Evolutionary conservation across 1,140 invertebrate species (phyloP).

Genomic region (Drosophila sp.): DNA sequence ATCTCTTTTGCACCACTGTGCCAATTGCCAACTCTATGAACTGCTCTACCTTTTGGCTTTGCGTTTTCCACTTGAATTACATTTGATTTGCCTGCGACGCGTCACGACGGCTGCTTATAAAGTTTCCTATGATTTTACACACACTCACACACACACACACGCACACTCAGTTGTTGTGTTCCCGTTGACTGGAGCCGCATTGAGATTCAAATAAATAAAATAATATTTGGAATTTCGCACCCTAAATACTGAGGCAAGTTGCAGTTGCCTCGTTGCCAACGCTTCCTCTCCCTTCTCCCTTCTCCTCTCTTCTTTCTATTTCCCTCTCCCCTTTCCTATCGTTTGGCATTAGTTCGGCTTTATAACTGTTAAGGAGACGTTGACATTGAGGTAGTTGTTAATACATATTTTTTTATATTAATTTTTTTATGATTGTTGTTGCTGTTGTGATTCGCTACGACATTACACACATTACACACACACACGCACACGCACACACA

Average conservation of each 20-base stretch:
- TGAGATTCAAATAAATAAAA: conserved; percentile 84
- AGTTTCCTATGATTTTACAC: conserved; percentile 38
- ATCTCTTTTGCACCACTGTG: conserved; percentile 49
- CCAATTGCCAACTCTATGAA: conserved; percentile 14
- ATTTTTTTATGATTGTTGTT: conserved; percentile 77
- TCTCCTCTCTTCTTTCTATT: not conserved
- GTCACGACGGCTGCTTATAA: conserved; percentile 40
- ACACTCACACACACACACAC: conserved; percentile 18
- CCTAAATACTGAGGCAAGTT: conserved; percentile 60
- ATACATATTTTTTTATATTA: conserved; percentile 53
- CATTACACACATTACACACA: conserved; percentile 48
- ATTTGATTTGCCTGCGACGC: conserved; percentile 46
- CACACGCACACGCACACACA: conserved; percentile 15
- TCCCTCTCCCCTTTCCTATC: not conserved
- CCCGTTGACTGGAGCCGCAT: conserved; percentile 36
- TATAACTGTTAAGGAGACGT: conserved; percentile 71
- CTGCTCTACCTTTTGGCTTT: conserved; percentile 58
- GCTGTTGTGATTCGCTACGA: conserved; percentile 83
- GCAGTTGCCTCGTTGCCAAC: not conserved
- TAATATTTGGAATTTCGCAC: conserved; percentile 83
- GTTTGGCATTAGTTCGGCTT: conserved; percentile 70
- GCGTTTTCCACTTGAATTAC: conserved; percentile 64
- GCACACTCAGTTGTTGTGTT: conserved; percentile 48
- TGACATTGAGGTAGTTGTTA: conserved; percentile 68
- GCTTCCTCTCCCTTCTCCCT: not conserved